Evolutionary conservation across 2,888 invertebrate genomes (phyloP).

Genomic region (Tigriopus californicus): DNA sequence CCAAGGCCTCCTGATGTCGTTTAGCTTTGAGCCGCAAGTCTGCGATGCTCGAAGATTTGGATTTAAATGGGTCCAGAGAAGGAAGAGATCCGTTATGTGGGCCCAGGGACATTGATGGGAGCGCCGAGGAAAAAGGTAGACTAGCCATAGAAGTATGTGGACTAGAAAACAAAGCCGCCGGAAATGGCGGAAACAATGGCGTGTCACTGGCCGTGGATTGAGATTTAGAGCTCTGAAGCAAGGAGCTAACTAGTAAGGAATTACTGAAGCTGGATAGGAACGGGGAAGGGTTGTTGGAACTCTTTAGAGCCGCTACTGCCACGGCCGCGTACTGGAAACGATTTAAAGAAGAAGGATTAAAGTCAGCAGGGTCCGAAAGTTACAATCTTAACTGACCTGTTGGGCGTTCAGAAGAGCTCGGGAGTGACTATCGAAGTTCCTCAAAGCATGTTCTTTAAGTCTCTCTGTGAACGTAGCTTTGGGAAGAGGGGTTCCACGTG

Average conservation of each 20-base stretch:
- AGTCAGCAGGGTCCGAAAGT: background rate
- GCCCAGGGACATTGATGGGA: background rate
- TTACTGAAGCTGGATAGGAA: background rate
- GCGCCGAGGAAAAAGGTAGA: background rate
- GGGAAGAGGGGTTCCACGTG: background rate
- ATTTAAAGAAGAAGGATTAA: background rate
- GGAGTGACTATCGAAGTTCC: background rate
- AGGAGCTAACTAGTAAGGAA: background rate
- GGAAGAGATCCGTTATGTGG: background rate
- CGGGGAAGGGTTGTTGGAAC: constrained; percentile 15
- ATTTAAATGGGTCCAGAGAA: constrained; percentile 15
- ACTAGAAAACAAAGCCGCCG: constrained; percentile 2
- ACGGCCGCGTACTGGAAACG: constrained; percentile 33
- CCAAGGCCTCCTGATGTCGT: constrained; percentile 75
- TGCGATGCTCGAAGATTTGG: constrained; percentile 63
- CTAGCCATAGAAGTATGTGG: background rate
- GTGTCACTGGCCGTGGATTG: background rate
- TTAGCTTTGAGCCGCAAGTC: constrained; percentile 81
- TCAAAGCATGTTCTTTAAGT: background rate
- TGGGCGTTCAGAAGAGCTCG: constrained; percentile 18
- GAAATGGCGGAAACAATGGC: constrained; percentile 7
- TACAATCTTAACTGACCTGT: background rate
- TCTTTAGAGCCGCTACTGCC: constrained; percentile 31
- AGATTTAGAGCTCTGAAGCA: background rate
- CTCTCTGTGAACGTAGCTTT: background rate